Evolutionary conservation across 2,888 invertebrate genomes (phyloP).

Genomic region (Drosophila conformis): DNA sequence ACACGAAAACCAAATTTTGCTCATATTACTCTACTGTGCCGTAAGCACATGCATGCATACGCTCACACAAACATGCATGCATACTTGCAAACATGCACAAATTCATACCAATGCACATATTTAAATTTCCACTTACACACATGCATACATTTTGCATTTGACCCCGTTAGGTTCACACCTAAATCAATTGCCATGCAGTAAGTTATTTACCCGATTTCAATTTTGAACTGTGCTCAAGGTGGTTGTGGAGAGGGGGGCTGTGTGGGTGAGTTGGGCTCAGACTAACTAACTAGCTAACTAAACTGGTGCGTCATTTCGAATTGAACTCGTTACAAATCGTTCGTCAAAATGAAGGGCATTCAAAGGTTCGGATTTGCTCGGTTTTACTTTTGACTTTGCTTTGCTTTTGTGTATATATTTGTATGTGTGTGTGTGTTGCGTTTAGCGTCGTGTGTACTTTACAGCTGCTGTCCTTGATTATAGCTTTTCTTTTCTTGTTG

Average conservation of each 20-base stretch:
- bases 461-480: constrained; percentile 69
- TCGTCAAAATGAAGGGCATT: constrained; percentile 69
- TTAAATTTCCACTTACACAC: neutral
- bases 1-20: neutral
- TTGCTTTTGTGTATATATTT: constrained; percentile 10
- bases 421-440: constrained; percentile 27
- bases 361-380: constrained; percentile 62
- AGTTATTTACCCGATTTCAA: constrained; percentile 43
- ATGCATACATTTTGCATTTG: constrained; percentile 45
- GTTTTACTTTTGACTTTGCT: constrained; percentile 19
- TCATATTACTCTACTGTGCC: neutral
- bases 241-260: neutral
- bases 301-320: constrained; percentile 56
- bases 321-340: constrained; percentile 14
- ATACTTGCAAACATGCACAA: neutral
- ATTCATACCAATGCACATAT: neutral
- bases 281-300: neutral
- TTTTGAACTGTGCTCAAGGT: constrained; percentile 15
- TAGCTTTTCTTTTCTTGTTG: constrained; percentile 63
- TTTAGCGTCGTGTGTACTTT: constrained; percentile 59
- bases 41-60: constrained; percentile 7
- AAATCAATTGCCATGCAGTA: constrained; percentile 43
- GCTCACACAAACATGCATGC: neutral
- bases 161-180: constrained; percentile 64
- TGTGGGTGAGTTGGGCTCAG: neutral